Evolutionary conservation across 2,888 invertebrate species (phyloP).

Genomic region (Rhogogaster chlorosoma): DNA sequence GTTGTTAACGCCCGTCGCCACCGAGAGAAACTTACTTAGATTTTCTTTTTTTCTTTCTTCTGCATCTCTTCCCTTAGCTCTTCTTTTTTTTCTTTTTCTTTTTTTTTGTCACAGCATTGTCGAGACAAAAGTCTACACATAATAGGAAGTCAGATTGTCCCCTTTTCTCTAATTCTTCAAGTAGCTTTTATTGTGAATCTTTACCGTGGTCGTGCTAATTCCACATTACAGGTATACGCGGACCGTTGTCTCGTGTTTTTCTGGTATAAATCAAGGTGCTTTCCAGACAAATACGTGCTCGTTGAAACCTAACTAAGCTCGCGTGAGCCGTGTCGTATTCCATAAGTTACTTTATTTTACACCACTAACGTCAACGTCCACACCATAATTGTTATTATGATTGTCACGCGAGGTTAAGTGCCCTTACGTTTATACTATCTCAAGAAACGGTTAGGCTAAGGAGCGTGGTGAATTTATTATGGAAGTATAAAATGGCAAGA

Average conservation of each 20-base stretch:
- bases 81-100: not conserved
- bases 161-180: conserved; percentile 38
- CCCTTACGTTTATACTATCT: not conserved
- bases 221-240: not conserved
- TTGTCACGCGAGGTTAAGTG: conserved; percentile 37
- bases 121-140: conserved; percentile 7
- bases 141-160: not conserved
- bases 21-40: conserved; percentile 10
- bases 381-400: conserved; percentile 30
- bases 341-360: conserved; percentile 41
- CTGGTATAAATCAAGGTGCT: conserved; percentile 39
- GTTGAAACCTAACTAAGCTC: conserved; percentile 40
- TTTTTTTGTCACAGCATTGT: not conserved
- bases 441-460: conserved; percentile 22
- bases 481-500: not conserved
- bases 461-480: not conserved
- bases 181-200: conserved; percentile 43
- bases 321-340: conserved; percentile 36
- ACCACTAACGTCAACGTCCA: conserved; percentile 31
- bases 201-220: conserved; percentile 46
- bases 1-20: conserved; percentile 30
- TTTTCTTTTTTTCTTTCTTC: conserved; percentile 11
- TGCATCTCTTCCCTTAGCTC: conserved; percentile 6
- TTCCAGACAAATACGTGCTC: conserved; percentile 17
- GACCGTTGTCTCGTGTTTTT: not conserved